Base-by-base conservation (phyloP, 2,888 invertebrate genomes). In the Callimorpha dominula region DNA sequence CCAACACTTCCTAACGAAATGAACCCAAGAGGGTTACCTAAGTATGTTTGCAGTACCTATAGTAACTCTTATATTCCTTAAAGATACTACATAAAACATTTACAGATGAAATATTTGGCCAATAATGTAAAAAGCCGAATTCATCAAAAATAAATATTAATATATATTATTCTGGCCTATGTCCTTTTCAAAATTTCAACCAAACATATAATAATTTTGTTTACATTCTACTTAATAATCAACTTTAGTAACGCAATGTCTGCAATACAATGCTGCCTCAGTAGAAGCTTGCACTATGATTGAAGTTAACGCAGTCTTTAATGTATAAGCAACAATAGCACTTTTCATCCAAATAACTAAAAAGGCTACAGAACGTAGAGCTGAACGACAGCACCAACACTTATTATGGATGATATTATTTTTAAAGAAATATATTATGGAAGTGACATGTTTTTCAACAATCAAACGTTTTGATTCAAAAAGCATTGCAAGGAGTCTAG, bases 261-360 rank as follows among this genome's bases (percentile, higher is more conserved):
- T 17, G 20, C 40, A 5, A 50, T 83, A 74, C 80, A 78, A 65
- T 73, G 76, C 64, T 20, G 64, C n/a, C 68, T 46, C 14, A 12
- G 42, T 64, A 65, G 0, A 0, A 17, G 11, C 8, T 5, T 12
- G 8, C 57, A 1, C n/a, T 62, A 40, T 8, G 40, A 46, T 42
- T 63, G n/a, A 20, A 43, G 42, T 4, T 2, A 11, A 43, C n/a
- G 0, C 5, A 72, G 20, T 52, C 65, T 42, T 65, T 78, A 72
- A 75, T 81, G 83, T 66, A 76, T 12, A 15, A 20, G 4, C n/a
- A 73, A 64, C 17, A 67, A 46, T 7, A 17, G 60, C 62, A 66
- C 4, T 52, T 60, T 50, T 64, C 54, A 65, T 31, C 12, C 4
- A 14, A 20, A 31, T 31, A 65, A 63, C 17, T 4, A 63, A 54